Conservation (phyloP, 2,797 vertebrate species). For the Poeciliopsis turneri region DNA sequence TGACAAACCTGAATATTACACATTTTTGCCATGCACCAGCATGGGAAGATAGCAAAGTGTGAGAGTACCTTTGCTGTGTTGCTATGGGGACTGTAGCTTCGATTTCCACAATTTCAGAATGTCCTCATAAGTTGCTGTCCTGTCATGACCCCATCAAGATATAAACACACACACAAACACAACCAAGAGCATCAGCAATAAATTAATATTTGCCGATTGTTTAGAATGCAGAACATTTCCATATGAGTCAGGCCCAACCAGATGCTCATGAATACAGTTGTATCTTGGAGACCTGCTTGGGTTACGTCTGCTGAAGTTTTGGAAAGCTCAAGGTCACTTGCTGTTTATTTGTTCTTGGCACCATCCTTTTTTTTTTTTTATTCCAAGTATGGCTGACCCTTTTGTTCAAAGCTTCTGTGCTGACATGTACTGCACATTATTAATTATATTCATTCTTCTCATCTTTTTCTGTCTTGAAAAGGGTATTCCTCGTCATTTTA, state of each 20-base stretch:
- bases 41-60: not conserved
- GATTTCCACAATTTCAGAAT: not conserved
- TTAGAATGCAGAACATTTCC: constrained; percentile 62
- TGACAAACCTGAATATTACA: not conserved
- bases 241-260: constrained; percentile 68
- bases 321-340: constrained; percentile 75
- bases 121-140: constrained; percentile 3
- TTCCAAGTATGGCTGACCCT: constrained; percentile 35
- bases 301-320: constrained; percentile 65
- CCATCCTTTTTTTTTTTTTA: constrained; percentile 42
- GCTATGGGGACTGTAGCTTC: not conserved
- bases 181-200: constrained; percentile 42
- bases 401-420: constrained; percentile 25
- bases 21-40: not conserved
- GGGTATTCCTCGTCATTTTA: not conserved
- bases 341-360: constrained; percentile 59
- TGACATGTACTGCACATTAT: constrained; percentile 33
- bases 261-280: constrained; percentile 82
- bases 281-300: constrained; percentile 46
- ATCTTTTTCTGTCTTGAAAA: constrained; percentile 13
- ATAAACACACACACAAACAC: constrained; percentile 7
- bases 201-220: constrained; percentile 46
- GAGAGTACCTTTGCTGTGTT: not conserved
- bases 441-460: constrained; percentile 48
- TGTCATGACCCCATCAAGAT: not conserved